A percentile compares a stretch with the other conserved stretches of the same genome.
These are phyloP conservation scores for Nesometra sesokonis DNA, from an alignment of 35 echinoderm and acorn worm genomes.

Conservation along the genomic window DNA sequence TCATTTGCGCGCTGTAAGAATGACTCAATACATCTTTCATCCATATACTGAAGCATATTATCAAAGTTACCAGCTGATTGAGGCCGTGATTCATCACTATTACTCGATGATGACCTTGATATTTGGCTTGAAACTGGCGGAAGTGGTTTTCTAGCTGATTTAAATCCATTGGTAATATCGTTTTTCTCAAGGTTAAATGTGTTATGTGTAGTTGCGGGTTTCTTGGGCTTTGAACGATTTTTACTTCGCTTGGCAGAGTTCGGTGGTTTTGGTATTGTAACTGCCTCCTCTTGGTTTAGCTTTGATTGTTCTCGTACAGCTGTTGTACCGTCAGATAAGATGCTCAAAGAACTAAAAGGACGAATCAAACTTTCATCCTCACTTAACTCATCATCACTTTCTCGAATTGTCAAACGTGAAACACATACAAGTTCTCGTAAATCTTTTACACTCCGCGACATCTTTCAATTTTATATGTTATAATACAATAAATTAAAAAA, in stretches of 20 bases:
- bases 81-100: background rate
- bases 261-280: background rate
- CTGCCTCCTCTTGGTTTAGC: background rate
- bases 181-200: no score
- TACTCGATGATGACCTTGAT: slow-evolving; percentile 50
- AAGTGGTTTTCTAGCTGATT: slow-evolving; percentile 33
- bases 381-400: slow-evolving; percentile 61
- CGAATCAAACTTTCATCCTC: slow-evolving; percentile 65
- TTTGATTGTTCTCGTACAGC: background rate
- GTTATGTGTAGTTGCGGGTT: no score
- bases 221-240: background rate
- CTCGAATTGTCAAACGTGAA: slow-evolving; percentile 77
- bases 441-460: slow-evolving; percentile 80
- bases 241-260: background rate
- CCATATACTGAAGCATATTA: slow-evolving; percentile 44
- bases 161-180: slow-evolving; percentile 8
- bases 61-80: slow-evolving; percentile 32
- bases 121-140: slow-evolving; percentile 42
- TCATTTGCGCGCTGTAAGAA: slow-evolving; percentile 63
- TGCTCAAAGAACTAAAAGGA: slow-evolving; percentile 73
- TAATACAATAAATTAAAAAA: background rate
- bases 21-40: slow-evolving; percentile 11
- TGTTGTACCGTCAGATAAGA: slow-evolving; percentile 19
- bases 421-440: slow-evolving; percentile 86
- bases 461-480: slow-evolving; percentile 34